A percentile compares a stretch with the other conserved stretches of the same genome.
These are phyloP conservation scores for Forbesichthys agassizii DNA, from an alignment of 2,113 vertebrate species.

Conservation along the genomic window DNA sequence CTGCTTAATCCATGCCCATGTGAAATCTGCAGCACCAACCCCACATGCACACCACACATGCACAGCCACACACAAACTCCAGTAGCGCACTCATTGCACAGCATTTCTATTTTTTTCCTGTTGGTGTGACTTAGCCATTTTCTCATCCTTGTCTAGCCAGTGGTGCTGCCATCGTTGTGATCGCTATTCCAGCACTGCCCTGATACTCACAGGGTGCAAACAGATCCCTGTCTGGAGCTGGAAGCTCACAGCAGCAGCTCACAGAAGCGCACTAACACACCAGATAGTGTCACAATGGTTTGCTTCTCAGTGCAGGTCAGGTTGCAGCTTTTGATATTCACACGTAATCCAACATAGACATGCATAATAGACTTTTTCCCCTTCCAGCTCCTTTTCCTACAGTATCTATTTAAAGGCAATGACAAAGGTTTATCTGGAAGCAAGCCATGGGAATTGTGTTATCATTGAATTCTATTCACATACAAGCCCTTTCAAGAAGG, in stretches of 20 bases:
- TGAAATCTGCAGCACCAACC: neutral
- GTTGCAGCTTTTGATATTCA: neutral
- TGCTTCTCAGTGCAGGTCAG: conserved; percentile 15
- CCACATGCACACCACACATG: conserved; percentile 7
- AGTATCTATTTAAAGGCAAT: neutral
- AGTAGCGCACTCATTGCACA: conserved; percentile 1
- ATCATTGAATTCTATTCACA: too few species aligned
- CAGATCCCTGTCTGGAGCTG: conserved; percentile 19
- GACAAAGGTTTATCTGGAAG: neutral
- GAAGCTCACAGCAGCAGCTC: conserved; percentile 11
- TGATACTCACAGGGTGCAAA: conserved; percentile 40
- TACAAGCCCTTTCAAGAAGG: too few species aligned
- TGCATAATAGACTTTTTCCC: neutral
- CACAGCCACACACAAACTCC: neutral
- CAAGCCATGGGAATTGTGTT: too few species aligned
- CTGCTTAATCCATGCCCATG: too few species aligned
- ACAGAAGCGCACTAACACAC: neutral
- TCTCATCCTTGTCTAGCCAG: conserved; percentile 50
- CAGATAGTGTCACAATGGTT: neutral
- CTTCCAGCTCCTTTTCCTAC: neutral
- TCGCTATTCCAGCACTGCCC: conserved; percentile 26
- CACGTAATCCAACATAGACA: neutral
- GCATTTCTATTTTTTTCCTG: conserved; percentile 40
- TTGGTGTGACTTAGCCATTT: conserved; percentile 38
- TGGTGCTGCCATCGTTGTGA: conserved; percentile 33